Conservation (phyloP, 2,797 vertebrate genomes). For the Malurus leucopterus region DNA sequence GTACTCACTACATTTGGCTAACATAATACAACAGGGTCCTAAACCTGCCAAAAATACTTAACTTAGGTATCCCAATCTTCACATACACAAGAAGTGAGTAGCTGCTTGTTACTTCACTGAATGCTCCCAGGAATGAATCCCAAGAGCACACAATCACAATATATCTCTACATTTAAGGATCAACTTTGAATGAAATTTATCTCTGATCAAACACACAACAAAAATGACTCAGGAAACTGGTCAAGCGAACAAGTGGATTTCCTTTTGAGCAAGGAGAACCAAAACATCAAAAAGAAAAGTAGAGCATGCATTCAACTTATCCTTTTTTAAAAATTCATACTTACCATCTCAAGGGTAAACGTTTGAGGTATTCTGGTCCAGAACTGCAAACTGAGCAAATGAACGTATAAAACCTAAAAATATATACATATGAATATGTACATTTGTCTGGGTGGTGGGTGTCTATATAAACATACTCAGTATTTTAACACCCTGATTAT, state of each 20-base stretch:
- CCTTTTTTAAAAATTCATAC: background rate
- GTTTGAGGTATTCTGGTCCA: slow-evolving; percentile 96
- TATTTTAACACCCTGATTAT: background rate
- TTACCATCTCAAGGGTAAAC: slow-evolving; percentile 94
- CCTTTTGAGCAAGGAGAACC: background rate
- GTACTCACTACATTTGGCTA: background rate
- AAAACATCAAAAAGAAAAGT: background rate
- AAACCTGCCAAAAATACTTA: background rate
- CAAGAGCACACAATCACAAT: background rate
- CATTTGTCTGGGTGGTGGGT: background rate
- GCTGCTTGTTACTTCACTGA: background rate
- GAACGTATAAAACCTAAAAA: slow-evolving; percentile 94
- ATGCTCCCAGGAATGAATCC: background rate
- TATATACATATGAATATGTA: background rate
- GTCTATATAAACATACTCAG: background rate
- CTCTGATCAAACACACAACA: background rate
- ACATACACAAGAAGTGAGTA: background rate
- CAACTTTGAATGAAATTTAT: background rate
- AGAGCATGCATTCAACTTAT: background rate
- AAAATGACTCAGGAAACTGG: background rate
- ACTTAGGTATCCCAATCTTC: background rate
- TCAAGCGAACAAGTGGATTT: background rate
- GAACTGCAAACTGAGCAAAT: slow-evolving; percentile 97
- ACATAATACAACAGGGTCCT: background rate
- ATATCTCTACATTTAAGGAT: background rate